A percentile compares a stretch with the other conserved stretches of the same genome.
Conservation (phyloP, 2,888 invertebrate species). For the Arrhopalites spinosus region DNA sequence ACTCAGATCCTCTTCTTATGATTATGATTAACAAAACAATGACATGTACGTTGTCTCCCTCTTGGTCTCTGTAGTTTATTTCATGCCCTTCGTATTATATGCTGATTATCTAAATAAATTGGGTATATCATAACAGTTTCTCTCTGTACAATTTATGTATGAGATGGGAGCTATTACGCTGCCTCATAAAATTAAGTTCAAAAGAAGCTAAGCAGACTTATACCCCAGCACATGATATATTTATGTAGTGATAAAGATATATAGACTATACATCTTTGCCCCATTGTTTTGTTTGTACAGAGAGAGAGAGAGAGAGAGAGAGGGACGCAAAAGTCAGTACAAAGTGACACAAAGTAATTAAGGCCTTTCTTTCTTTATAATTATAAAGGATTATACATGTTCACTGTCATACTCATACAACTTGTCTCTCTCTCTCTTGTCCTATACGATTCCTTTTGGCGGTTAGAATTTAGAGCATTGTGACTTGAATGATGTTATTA, state of each 20-base stretch:
- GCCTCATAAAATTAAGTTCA: too few relatives aligned
- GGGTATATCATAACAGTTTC: neutral
- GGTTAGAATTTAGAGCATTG: neutral
- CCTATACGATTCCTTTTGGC: neutral
- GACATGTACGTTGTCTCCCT: neutral
- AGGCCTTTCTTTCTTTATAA: neutral
- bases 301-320: neutral
- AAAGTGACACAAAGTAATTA: neutral
- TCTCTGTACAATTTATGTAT: too few relatives aligned
- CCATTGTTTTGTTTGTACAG: neutral
- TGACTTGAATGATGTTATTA: neutral
- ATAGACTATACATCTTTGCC: neutral
- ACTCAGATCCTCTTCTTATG: neutral
- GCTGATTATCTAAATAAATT: neutral
- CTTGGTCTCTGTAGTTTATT: too few relatives aligned
- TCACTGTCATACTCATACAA: neutral
- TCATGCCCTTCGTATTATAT: neutral
- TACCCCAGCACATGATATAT: too few relatives aligned
- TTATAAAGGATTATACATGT: neutral
- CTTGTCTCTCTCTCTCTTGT: neutral
- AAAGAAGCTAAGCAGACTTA: too few relatives aligned
- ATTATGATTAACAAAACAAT: slow-evolving; percentile 14
- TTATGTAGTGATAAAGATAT: neutral
- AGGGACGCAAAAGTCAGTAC: neutral
- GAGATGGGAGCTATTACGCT: too few relatives aligned